A percentile compares a stretch with the other conserved stretches of the same genome.
Conservation (phyloP, 2,888 invertebrate genomes). For the Caenorhabditis afra region DNA sequence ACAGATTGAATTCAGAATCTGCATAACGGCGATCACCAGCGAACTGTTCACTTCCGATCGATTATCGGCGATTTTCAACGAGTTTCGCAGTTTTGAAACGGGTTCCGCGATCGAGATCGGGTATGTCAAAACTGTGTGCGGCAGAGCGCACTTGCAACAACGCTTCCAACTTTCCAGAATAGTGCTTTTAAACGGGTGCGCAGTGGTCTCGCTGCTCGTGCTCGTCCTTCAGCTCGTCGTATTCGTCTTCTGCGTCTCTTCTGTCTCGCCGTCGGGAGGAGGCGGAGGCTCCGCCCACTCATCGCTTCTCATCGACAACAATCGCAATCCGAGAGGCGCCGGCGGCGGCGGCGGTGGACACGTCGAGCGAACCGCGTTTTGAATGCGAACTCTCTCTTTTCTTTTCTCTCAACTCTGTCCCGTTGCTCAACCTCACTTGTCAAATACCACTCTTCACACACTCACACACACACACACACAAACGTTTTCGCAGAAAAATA, state of each 20-base stretch:
- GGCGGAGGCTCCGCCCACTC: slow-evolving; percentile 36
- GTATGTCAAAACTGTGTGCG: slow-evolving; percentile 6
- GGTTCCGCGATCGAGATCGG: slow-evolving; percentile 43
- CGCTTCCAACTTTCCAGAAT: no score
- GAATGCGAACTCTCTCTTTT: slow-evolving; percentile 11
- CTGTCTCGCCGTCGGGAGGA: neutral
- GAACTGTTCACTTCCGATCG: slow-evolving; percentile 55
- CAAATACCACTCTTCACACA: no score
- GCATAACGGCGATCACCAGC: slow-evolving; percentile 35
- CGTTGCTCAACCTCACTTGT: neutral
- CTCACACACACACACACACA: no score
- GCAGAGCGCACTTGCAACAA: no score
- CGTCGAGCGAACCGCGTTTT: slow-evolving; percentile 62
- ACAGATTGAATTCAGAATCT: slow-evolving; percentile 29
- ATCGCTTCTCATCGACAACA: slow-evolving; percentile 44
- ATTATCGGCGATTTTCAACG: slow-evolving; percentile 47
- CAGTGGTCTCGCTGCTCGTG: slow-evolving; percentile 42
- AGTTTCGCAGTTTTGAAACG: slow-evolving; percentile 36
- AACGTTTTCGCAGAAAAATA: no score
- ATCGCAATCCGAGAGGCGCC: slow-evolving; percentile 42
- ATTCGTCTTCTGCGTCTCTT: slow-evolving; percentile 49
- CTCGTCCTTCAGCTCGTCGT: slow-evolving; percentile 56
- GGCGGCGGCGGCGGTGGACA: neutral
- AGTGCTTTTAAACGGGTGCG: slow-evolving; percentile 57
- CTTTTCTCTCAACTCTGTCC: neutral